Evolutionary conservation across 2,888 invertebrate species (phyloP).

Genomic region (Tipula unca): DNA sequence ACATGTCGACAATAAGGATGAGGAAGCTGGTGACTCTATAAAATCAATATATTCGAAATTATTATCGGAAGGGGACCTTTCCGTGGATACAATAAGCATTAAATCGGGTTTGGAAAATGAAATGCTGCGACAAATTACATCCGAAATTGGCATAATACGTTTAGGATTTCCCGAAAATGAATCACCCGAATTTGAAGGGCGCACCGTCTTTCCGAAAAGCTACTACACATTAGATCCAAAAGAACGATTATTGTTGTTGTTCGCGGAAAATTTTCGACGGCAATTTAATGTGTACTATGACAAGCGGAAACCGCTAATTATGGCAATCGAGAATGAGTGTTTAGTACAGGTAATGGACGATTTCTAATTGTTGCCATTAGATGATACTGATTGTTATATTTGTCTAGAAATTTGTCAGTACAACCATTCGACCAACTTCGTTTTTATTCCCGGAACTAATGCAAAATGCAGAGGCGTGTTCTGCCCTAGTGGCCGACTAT

Average conservation of each 20-base stretch:
- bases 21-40: neutral
- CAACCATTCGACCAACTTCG: conserved; percentile 69
- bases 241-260: conserved; percentile 60
- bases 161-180: conserved; percentile 37
- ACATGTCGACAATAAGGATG: no score
- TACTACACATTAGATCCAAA: conserved; percentile 59
- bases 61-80: neutral
- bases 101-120: neutral
- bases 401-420: conserved; percentile 84
- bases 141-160: conserved; percentile 34
- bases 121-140: neutral
- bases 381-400: conserved; percentile 26
- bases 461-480: conserved; percentile 57
- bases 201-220: conserved; percentile 52
- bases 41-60: neutral
- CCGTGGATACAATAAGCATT: neutral
- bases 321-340: conserved; percentile 69
- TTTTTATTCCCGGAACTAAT: conserved; percentile 59
- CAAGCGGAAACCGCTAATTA: conserved; percentile 54
- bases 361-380: neutral
- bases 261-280: conserved; percentile 68
- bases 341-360: conserved; percentile 53
- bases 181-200: conserved; percentile 49
- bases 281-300: conserved; percentile 55
- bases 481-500: conserved; percentile 68